phyloP scores from a whole-genome alignment of 2,888 invertebrate genomes.

The Scrobipalpa costella region DNA sequence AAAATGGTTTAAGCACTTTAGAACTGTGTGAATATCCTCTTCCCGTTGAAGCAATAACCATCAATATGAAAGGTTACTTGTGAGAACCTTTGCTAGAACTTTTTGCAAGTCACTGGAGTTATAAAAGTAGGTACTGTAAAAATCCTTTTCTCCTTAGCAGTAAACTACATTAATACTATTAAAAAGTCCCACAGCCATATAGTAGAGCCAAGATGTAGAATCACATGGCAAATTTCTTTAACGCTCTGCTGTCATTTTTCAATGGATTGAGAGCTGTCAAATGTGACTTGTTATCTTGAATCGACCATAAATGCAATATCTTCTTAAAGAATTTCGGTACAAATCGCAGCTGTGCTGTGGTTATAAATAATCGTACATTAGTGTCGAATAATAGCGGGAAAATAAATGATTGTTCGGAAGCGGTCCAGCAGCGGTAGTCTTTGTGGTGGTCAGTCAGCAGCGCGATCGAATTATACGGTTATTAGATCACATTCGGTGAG shows the following conservation, averaged over 20 bases:
- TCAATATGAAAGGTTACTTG: neutral
- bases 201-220: too few species aligned
- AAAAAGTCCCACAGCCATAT: too few species aligned
- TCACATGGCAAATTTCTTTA: too few species aligned
- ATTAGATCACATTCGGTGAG: conserved; percentile 57
- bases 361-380: neutral
- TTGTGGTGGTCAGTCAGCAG: conserved; percentile 26
- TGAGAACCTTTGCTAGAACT: neutral
- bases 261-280: too few species aligned
- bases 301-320: too few species aligned
- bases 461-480: conserved; percentile 63
- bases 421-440: conserved; percentile 24
- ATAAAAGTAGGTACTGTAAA: neutral
- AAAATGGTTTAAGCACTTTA: neutral
- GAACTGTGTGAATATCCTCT: conserved; percentile 5
- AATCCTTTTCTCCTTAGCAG: neutral
- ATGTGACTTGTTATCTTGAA: too few species aligned
- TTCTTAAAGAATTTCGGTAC: neutral
- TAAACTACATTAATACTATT: too few species aligned
- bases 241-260: too few species aligned
- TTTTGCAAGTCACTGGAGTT: neutral
- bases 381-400: conserved; percentile 22
- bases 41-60: neutral
- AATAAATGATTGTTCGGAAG: conserved; percentile 23
- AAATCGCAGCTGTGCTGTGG: neutral